Evolutionary conservation across 2,797 vertebrate genomes (phyloP), one percentile per base, ranked within the genome.

Genomic region (Paedocypris micromegethes): DNA sequence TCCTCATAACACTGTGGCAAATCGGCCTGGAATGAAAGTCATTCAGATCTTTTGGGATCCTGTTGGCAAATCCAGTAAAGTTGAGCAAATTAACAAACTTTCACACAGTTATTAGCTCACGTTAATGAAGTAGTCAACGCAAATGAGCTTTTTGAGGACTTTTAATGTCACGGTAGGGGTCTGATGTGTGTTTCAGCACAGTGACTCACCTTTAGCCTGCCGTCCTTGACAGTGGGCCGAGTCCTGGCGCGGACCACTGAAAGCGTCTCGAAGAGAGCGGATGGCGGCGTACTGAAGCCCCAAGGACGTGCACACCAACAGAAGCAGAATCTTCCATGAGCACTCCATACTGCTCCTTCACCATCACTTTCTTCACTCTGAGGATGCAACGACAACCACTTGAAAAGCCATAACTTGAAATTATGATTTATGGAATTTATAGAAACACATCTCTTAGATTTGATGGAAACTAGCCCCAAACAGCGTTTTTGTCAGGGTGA

Each of bases 221-320:
- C 80, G 85, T 77, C 58, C 78, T 64, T 82, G 83, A 79, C 90
- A 92, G 77, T 62, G 86, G 70, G 83, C 80, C 8, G 75, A 78
- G 63, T 84, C 85, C 61, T 81, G 84, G 77, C 90, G 91, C 38
- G 87, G 85, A 66, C 78, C 83, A 47, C 81, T 82, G 72, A 88
- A 72, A 1, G 87, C 86, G 81, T 88, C 88, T 77, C 85, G 88
- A 71, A 91, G 80, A 75, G 90, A 90, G 23, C 84, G 86, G 71
- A 92, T 91, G 82, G 89, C 89, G 0, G 88, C 89, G 76, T 91
- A 92, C 77, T 92, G 91, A 72, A 92, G 88, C 65, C 86, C 89
- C 48, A 92, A 80, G 52, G 88, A 91, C 0, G 89, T 81, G 58
- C 89, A 91, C 54, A 90, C 87, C 79, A 92, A 78, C 75, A 92